Evolutionary conservation across 2,113 vertebrate genomes (phyloP), one percentile per base, ranked within the genome.

Genomic region (Caretta caretta): DNA sequence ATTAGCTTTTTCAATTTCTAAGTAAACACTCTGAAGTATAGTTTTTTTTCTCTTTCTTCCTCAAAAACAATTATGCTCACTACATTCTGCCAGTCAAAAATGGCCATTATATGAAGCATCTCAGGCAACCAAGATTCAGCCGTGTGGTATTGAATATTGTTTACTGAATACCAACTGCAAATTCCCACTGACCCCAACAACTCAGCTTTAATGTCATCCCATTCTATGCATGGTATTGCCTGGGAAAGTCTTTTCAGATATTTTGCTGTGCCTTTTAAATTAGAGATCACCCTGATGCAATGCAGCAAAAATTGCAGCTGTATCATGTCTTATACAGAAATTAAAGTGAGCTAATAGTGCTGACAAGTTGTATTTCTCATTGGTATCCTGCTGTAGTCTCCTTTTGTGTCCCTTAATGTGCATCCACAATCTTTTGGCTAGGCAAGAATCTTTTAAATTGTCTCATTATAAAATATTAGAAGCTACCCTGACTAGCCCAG

Each of bases 261-360:
- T 92, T 88, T 90, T 93, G 88, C 14, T 76, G 4, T 65, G 38
- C 48, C 83, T 86, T 14, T 29, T 92, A 91, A 90, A 88, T 87
- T 86, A 89, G 4, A 2, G 11, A 24, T 87, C 69, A 76, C 75
- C 11, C 6, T 86, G 84, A 88, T 76, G 12, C 1, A 76, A 22
- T 87, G 14, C 38, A 88, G 19, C 14, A 59, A 79, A 50, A 57
- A 92, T 89, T 78, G 69, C 88, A 94, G 56, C 17, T 75, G 49
- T 65, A 75, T 22, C 22, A 20, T 31, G 6, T 83, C 22, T 54
- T 83, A n/a, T 89, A 25, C 8, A 86, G 35, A 54, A 90, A 76
- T 90, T 92, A 51, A 59, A 95, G 93, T 56, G 3, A 89, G 88
- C 13, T 91, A 83, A 83, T 24, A 0, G 0, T 88, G 42, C 24